Evolutionary conservation across 1,140 invertebrate species (phyloP), one percentile per base, ranked within the genome.

Genomic region (Geopemphigus sp.): DNA sequence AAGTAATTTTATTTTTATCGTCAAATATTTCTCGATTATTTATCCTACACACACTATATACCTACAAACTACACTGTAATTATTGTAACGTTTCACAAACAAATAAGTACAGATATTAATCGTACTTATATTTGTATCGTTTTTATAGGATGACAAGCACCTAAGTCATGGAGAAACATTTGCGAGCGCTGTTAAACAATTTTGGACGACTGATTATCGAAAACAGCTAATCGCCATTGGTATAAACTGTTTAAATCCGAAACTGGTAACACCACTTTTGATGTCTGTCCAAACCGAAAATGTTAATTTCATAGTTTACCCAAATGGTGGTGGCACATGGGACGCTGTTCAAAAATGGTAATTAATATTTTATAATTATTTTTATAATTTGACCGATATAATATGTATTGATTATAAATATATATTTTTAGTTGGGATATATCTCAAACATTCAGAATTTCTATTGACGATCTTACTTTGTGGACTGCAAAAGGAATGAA

Each of bases 241-340:
- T 1, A 89, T 95, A 0, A 98, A 98, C 85, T 98, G 96, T 85
- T 88, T 94, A 1, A 86, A 89, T 72, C 92, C 93, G 3, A 85
- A 86, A 32, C 83, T 86, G 83, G 88, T 93, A 5, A 84, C 84
- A 0, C 84, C 87, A 1, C 84, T 94, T 1, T 85, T 94, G 22
- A 83, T 85, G 72, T 85, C 85, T 54, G 85, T 91, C 50, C 63
- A 84, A 86, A 80, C 85, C 87, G 83, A 84, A 83, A 80, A 85
- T 56, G 86, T 91, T 22, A 89, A 89, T 1, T 83, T 92, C 10
- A 87, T 94, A 39, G 89, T 90, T 11, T 93, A 93, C 85, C 92
- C 92, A 0, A 94, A 94, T 83, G 91, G 89, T 83, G 92, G 91
- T 17, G 91, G 92, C 57, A 68, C 45, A 70, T 84, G 80, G 45